A percentile compares a stretch with the other conserved stretches of the same genome.
Evolutionary conservation across 2,113 vertebrate species (phyloP).

Genomic region (Gobiocypris rarus): DNA sequence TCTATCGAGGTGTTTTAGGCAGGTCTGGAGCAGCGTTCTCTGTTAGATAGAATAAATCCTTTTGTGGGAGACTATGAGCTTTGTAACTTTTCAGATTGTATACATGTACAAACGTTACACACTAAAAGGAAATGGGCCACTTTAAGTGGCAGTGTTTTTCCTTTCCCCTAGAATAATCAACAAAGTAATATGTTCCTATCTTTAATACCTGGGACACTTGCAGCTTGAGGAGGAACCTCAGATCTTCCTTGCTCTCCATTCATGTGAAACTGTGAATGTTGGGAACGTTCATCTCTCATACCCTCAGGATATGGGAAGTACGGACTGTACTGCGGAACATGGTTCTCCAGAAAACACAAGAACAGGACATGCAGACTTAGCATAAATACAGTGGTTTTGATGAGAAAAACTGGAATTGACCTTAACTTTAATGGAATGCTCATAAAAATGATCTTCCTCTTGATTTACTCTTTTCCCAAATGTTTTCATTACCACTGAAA

Average conservation of each 20-base stretch:
- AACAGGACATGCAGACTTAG: not conserved
- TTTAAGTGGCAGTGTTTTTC: too few relatives aligned
- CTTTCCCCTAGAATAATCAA: not conserved
- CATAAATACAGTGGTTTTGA: not conserved
- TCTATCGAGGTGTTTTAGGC: too few relatives aligned
- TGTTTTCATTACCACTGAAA: too few relatives aligned
- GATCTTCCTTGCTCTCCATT: conserved; percentile 7
- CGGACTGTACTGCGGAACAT: conserved; percentile 37
- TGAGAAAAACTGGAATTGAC: not conserved
- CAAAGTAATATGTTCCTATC: not conserved
- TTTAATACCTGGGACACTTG: conserved; percentile 23
- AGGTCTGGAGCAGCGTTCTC: too few relatives aligned
- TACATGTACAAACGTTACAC: too few relatives aligned
- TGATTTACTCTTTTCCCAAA: not conserved
- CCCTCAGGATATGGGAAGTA: conserved; percentile 15
- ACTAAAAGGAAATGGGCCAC: too few relatives aligned
- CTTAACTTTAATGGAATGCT: not conserved
- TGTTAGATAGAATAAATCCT: too few relatives aligned
- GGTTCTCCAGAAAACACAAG: conserved; percentile 31
- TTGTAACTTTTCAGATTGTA: too few relatives aligned
- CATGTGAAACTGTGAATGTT: not conserved
- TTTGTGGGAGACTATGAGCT: too few relatives aligned
- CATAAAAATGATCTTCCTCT: not conserved
- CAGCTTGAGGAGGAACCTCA: not conserved
- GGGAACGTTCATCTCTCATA: conserved; percentile 26